Evolutionary conservation across 2,888 invertebrate genomes (phyloP).

Genomic region (Megaustenia siamemsis): DNA sequence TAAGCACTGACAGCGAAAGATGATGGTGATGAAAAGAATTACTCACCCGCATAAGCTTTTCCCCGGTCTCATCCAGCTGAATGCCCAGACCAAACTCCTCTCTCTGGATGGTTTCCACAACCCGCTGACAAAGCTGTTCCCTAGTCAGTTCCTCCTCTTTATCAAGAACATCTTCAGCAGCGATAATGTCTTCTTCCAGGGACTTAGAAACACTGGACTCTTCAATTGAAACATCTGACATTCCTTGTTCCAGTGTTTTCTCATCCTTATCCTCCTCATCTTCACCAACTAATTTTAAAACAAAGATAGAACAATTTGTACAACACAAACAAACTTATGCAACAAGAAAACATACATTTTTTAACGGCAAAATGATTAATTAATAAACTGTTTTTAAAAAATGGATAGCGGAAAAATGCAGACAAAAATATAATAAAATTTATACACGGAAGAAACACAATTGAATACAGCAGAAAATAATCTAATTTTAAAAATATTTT

Average conservation of each 20-base stretch:
- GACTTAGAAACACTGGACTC: not conserved
- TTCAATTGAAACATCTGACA: conserved; percentile 27
- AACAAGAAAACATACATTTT: no score
- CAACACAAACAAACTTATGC: no score
- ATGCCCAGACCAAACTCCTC: conserved; percentile 80
- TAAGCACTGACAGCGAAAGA: no score
- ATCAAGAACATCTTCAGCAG: conserved; percentile 19
- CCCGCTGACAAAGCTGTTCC: conserved; percentile 54
- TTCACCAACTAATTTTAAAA: conserved; percentile 15
- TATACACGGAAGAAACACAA: no score
- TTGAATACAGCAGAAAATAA: no score
- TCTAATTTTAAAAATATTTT: no score
- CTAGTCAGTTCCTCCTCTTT: conserved; percentile 35
- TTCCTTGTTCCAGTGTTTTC: not conserved
- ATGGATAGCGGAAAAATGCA: no score
- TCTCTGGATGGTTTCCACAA: conserved; percentile 76
- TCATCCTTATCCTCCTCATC: conserved; percentile 3
- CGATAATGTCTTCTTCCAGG: not conserved
- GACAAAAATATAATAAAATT: no score
- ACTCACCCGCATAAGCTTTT: conserved; percentile 71
- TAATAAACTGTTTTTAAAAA: no score
- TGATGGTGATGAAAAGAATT: no score
- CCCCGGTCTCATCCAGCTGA: conserved; percentile 74
- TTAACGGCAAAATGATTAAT: no score
- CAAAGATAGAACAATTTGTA: no score